Evolutionary conservation across 2,797 vertebrate genomes (phyloP).

Genomic region (Mergus octosetaceus): DNA sequence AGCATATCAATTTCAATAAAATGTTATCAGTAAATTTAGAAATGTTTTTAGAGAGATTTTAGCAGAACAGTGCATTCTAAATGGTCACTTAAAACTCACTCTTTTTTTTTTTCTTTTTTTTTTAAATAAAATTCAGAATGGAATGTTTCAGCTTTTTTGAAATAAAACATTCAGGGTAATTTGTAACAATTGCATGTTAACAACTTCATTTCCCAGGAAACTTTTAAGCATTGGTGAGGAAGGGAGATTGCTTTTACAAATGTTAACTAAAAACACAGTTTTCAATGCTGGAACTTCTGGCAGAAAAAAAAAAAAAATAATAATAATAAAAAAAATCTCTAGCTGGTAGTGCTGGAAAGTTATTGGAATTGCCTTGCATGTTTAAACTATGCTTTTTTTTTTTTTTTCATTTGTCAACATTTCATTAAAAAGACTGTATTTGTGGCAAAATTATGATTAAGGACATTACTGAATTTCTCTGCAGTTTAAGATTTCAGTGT

Average conservation of each 20-base stretch:
- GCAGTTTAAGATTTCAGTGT: not conserved
- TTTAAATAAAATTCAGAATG: not conserved
- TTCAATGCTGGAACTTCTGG: not conserved
- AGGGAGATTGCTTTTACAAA: not conserved
- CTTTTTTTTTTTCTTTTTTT: not conserved
- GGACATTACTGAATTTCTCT: not conserved
- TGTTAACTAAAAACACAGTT: not conserved
- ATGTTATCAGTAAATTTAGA: not conserved
- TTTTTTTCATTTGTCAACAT: not conserved
- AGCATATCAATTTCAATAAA: not conserved
- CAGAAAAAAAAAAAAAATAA: not conserved
- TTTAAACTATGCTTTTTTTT: not conserved
- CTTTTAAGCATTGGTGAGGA: not conserved
- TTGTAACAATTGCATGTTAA: not conserved
- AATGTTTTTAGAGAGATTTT: not conserved
- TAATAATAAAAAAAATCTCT: not conserved
- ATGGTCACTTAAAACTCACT: not conserved
- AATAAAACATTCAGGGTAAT: not conserved
- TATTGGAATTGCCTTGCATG: not conserved
- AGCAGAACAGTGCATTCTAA: not conserved
- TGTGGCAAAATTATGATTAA: not conserved
- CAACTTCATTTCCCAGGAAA: not conserved
- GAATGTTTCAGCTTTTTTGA: not conserved
- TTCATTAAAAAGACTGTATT: not conserved
- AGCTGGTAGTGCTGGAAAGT: not conserved